These are phyloP conservation scores for Papilio helenus DNA, from an alignment of 1,140 invertebrate genomes.

Conservation along the genomic window DNA sequence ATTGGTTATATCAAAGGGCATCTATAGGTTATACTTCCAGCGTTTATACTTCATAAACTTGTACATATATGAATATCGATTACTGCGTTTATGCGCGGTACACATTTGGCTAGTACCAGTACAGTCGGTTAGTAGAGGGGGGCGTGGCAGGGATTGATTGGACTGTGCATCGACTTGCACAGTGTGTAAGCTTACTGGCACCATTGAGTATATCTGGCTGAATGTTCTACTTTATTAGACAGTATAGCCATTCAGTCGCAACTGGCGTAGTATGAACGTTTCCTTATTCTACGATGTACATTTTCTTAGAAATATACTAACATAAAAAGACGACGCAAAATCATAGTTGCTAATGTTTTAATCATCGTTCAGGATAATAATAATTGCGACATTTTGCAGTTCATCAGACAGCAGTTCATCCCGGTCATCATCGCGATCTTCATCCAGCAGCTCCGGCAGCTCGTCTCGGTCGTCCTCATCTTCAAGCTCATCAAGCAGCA, in stretches of 20 bases:
- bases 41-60: neutral
- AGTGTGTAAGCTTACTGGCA: too few species aligned
- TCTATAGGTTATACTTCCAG: slow-evolving; percentile 49
- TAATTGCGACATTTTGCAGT: slow-evolving; percentile 74
- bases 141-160: too few species aligned
- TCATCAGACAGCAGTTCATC: slow-evolving; percentile 91
- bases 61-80: slow-evolving; percentile 10
- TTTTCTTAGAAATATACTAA: neutral
- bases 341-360: too few species aligned
- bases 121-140: too few species aligned
- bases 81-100: neutral
- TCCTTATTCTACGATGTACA: neutral
- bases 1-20: neutral
- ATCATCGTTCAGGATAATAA: neutral
- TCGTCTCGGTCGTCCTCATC: slow-evolving; percentile 86
- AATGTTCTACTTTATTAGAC: too few species aligned
- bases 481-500: slow-evolving; percentile 84
- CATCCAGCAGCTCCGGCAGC: slow-evolving; percentile 88
- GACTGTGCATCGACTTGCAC: too few species aligned
- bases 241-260: too few species aligned
- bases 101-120: too few species aligned
- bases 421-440: slow-evolving; percentile 88
- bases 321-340: too few species aligned
- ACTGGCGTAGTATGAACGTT: too few species aligned
- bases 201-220: too few species aligned